Evolutionary conservation across 2,888 invertebrate species (phyloP).

Genomic region (Thymelicus acteon): DNA sequence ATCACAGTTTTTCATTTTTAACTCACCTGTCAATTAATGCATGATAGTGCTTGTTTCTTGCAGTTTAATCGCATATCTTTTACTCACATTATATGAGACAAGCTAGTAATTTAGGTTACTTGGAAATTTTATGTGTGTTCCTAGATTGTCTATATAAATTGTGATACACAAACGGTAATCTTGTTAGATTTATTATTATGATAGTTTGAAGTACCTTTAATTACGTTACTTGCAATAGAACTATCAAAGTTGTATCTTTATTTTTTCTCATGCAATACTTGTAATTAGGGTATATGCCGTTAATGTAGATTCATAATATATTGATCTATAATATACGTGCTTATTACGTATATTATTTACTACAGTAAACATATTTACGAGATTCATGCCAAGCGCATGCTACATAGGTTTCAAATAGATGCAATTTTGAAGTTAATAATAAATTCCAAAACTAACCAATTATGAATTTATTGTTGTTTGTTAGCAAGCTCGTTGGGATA

Average conservation of each 20-base stretch:
- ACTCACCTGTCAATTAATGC: too few species aligned
- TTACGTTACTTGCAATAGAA: not conserved
- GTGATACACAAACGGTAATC: constrained; percentile 1
- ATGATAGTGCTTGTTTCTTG: not conserved
- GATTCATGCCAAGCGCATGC: too few species aligned
- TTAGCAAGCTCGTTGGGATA: too few species aligned
- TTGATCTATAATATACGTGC: too few species aligned
- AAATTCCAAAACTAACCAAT: too few species aligned
- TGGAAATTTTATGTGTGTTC: constrained; percentile 18
- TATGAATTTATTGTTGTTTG: too few species aligned
- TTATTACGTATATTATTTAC: too few species aligned
- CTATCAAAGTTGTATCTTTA: not conserved
- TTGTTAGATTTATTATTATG: constrained; percentile 20
- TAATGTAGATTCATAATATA: too few species aligned
- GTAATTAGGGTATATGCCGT: not conserved
- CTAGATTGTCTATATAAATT: constrained; percentile 17
- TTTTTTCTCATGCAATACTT: not conserved
- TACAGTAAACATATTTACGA: too few species aligned
- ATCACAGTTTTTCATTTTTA: too few species aligned
- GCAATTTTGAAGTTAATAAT: too few species aligned
- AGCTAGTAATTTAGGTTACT: constrained; percentile 17
- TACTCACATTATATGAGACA: not conserved
- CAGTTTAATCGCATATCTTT: not conserved
- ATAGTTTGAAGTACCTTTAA: constrained; percentile 2
- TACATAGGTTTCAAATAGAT: too few species aligned